phyloP scores from a whole-genome alignment of 2,797 vertebrate species.

The Hoplostethus atlanticus region DNA sequence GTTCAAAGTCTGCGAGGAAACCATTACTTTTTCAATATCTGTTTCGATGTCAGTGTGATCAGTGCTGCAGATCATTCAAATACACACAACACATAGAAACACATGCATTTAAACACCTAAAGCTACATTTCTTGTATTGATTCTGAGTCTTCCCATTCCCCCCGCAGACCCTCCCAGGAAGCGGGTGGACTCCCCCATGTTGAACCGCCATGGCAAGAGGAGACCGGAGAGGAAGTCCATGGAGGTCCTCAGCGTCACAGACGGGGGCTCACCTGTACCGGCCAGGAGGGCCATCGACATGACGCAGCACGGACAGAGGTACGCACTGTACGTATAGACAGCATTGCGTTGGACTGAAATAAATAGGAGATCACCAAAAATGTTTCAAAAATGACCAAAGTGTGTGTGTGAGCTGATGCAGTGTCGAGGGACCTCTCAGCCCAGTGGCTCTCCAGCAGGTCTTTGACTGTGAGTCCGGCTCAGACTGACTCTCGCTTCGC shows the following conservation, averaged over 20 bases:
- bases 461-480: slow-evolving; percentile 43
- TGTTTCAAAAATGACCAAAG: background rate
- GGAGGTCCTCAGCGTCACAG: slow-evolving; percentile 97
- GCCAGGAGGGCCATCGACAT: slow-evolving; percentile 96
- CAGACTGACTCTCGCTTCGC: slow-evolving; percentile 87
- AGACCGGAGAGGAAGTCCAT: slow-evolving; percentile 97
- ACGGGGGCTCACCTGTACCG: slow-evolving; percentile 95
- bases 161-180: slow-evolving; percentile 85
- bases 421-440: slow-evolving; percentile 17
- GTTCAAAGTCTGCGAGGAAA: slow-evolving; percentile 67
- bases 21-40: slow-evolving; percentile 68
- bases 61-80: slow-evolving; percentile 43
- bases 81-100: slow-evolving; percentile 71
- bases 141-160: slow-evolving; percentile 6
- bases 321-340: background rate
- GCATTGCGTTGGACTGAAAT: no score
- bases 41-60: slow-evolving; percentile 60
- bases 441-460: slow-evolving; percentile 32
- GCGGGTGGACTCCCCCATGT: slow-evolving; percentile 97
- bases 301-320: slow-evolving; percentile 98
- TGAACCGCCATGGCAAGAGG: slow-evolving; percentile 97
- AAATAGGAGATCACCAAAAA: background rate
- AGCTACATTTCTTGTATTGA: slow-evolving; percentile 5
- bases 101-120: no score
- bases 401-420: background rate